Conservation (phyloP, 1,140 invertebrate genomes). For the Thaumatotibia leucotreta region DNA sequence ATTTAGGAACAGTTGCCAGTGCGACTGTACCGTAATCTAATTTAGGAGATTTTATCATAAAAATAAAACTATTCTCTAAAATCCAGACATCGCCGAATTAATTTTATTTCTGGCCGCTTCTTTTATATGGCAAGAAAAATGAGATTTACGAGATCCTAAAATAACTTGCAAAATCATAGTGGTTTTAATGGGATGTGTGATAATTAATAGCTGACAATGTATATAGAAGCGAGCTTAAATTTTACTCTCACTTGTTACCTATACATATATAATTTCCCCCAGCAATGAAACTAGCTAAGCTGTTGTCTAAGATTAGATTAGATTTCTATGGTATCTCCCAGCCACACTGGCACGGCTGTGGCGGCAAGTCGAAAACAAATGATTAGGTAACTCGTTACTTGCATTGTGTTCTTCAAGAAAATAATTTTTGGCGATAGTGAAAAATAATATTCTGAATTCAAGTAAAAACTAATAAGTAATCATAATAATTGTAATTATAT, state of each 20-base stretch:
- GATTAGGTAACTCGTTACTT: conserved; percentile 3
- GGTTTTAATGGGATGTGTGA: not conserved
- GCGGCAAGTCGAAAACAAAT: conserved; percentile 10
- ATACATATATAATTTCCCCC: not conserved
- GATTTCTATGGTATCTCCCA: not conserved
- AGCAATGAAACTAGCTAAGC: not conserved
- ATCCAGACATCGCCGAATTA: conserved; percentile 10
- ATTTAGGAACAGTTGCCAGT: conserved; percentile 49
- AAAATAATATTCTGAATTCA: not conserved
- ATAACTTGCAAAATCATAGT: conserved; percentile 8
- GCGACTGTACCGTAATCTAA: conserved; percentile 5
- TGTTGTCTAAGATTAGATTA: conserved; percentile 14
- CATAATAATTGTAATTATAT: too few species aligned
- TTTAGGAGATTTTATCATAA: conserved; percentile 20
- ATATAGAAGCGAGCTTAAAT: not conserved
- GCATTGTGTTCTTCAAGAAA: not conserved
- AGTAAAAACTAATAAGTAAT: not conserved
- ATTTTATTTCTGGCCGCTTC: conserved; percentile 10
- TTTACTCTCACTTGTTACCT: not conserved
- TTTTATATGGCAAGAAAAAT: conserved; percentile 12
- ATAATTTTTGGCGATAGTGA: not conserved
- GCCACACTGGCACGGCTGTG: not conserved
- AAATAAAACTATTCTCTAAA: conserved; percentile 18
- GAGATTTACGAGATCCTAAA: conserved; percentile 3
- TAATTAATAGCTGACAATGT: not conserved